Conservation (phyloP, 2,888 invertebrate genomes). For the Drosophila formosana region DNA sequence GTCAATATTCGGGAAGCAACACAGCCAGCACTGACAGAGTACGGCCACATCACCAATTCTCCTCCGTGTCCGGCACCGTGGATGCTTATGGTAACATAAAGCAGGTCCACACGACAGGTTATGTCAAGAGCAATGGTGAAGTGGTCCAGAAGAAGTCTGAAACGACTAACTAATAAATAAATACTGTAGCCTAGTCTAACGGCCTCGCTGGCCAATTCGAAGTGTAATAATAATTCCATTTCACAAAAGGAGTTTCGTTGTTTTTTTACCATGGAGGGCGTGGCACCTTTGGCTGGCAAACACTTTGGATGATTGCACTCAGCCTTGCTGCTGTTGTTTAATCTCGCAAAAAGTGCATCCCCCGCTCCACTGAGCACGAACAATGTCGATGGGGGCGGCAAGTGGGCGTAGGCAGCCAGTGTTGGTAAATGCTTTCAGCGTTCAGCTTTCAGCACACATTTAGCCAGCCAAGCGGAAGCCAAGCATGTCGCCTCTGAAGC, state of each 20-base stretch:
- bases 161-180: constrained; percentile 13
- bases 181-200: constrained; percentile 1
- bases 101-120: not conserved
- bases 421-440: constrained; percentile 66
- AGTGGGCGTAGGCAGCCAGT: constrained; percentile 45
- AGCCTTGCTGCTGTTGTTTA: constrained; percentile 37
- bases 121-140: constrained; percentile 9
- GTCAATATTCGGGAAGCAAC: not conserved
- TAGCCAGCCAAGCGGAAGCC: constrained; percentile 60
- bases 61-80: not conserved
- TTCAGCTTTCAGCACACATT: constrained; percentile 51
- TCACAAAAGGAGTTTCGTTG: not conserved
- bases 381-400: constrained; percentile 52
- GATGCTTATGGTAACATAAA: constrained; percentile 23
- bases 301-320: constrained; percentile 75
- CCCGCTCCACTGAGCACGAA: constrained; percentile 63
- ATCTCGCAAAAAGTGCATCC: constrained; percentile 69
- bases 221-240: constrained; percentile 40
- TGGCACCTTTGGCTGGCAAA: constrained; percentile 2
- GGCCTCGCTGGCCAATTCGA: constrained; percentile 29
- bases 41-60: not conserved
- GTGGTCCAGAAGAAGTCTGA: not conserved
- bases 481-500: constrained; percentile 20
- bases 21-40: not conserved
- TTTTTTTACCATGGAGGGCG: constrained; percentile 13